Evolutionary conservation across 2,113 vertebrate species (phyloP).

Genomic region (Lagenorhynchus albirostris): DNA sequence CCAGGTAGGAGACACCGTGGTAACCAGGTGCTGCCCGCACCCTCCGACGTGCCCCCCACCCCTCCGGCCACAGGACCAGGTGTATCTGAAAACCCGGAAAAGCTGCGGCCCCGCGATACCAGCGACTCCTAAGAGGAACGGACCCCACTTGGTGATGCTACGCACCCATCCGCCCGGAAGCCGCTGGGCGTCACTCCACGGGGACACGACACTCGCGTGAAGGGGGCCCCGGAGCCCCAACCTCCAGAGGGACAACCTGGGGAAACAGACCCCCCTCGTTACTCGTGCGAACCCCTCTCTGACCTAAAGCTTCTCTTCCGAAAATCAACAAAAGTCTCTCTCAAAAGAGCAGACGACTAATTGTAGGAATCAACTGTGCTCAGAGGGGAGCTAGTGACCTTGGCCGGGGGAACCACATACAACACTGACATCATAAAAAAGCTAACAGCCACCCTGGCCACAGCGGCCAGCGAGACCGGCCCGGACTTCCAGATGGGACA

Average conservation of each 20-base stretch:
- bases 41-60: not conserved
- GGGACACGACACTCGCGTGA: too few species aligned
- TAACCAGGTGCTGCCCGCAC: not conserved
- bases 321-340: too few species aligned
- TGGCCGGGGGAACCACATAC: not conserved
- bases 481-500: not conserved
- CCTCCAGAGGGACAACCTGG: too few species aligned
- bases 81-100: not conserved
- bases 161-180: not conserved
- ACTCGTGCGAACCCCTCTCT: too few species aligned
- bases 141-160: not conserved
- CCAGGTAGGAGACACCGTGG: not conserved
- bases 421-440: not conserved
- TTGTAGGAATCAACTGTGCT: not conserved
- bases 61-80: not conserved
- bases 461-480: not conserved
- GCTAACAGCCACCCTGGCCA: not conserved
- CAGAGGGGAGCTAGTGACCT: not conserved
- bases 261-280: too few species aligned
- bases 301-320: too few species aligned
- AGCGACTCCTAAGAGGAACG: not conserved
- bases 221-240: too few species aligned
- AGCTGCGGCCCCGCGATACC: not conserved
- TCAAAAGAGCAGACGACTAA: rapidly evolving
- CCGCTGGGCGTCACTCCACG: not conserved